Conservation (phyloP, 1,140 invertebrate genomes). For the Drosophila littoralis region DNA sequence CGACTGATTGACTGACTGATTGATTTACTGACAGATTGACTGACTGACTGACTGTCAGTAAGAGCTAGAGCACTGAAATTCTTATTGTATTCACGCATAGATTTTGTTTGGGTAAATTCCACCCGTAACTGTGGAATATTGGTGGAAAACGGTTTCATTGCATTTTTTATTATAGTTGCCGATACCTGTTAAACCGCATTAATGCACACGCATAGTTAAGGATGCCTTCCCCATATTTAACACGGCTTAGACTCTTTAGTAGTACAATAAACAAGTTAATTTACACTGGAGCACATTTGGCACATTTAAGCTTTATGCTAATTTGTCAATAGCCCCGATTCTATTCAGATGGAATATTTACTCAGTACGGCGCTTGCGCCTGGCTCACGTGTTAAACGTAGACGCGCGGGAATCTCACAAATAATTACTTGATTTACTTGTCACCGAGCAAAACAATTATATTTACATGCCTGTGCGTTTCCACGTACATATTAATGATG, state of each 20-base stretch:
- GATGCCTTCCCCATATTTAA: not conserved
- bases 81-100: no score
- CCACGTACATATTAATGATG: constrained; percentile 43
- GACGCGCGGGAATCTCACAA: constrained; percentile 45
- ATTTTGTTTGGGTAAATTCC: no score
- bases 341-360: not conserved
- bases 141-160: no score
- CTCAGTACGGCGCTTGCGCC: constrained; percentile 24
- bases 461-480: constrained; percentile 55
- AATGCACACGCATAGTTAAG: not conserved
- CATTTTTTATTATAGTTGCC: no score
- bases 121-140: no score
- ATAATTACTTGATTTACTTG: constrained; percentile 75
- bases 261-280: constrained; percentile 12
- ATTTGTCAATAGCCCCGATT: constrained; percentile 11
- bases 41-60: no score
- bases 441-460: constrained; percentile 63
- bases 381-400: constrained; percentile 43
- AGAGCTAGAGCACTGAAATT: no score
- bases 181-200: not conserved
- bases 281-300: constrained; percentile 18
- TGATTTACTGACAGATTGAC: no score
- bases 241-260: not conserved
- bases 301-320: constrained; percentile 13
- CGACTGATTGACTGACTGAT: no score